Base-by-base conservation (phyloP, 2,113 vertebrate species). In the Orthonyx spaldingii region DNA sequence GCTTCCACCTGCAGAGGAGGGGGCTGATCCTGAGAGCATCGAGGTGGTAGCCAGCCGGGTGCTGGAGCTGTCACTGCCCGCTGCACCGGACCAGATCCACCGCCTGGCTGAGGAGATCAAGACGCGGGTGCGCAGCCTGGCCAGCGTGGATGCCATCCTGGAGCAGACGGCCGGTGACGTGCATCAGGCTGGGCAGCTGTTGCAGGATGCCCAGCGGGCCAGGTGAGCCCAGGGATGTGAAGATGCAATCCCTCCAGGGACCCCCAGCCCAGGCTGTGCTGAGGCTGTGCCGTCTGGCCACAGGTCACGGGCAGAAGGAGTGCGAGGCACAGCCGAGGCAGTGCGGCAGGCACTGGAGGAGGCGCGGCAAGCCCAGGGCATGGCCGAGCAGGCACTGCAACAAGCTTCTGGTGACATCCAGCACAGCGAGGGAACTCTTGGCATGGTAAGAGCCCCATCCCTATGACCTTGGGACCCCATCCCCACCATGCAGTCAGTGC, bases 1-100 rank as follows among this genome's bases (percentile, higher is more conserved):
- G 89, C 77, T 96, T 69, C 94, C 22, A 9, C 77, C 68, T 23
- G 10, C 97, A 99, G 99, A 99, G 98, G 99, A 99, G 75, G 99
- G 99, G 5, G 99, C 99, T 1, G 99, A 99, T 94, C 99, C 99
- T 0, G 99, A 99, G 95, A 99, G 99, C 97, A 99, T 99, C 44
- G 99, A 99, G 90, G 98, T 97, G 28, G 98, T 99, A 57, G 99
- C 99, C 3, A 99, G 98, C 87, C 98, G 97, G 1, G 99, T 99
- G 60, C 90, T 99, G 97, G 98, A 99, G 95, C 98, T 99, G 46
- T 99, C 99, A 27, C 99, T 99, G 83, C 99, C 99, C 0, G 99
- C 99, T 0, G 98, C 99, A 1, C 98, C 99, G 4, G 97, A 98
- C 50, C 99, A 99, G 98, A 99, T 99, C 95, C 98, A 97, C 80